Evolutionary conservation across 2,888 invertebrate genomes (phyloP), one percentile per base, ranked within the genome.

Genomic region (Eumerus sabulonum): DNA sequence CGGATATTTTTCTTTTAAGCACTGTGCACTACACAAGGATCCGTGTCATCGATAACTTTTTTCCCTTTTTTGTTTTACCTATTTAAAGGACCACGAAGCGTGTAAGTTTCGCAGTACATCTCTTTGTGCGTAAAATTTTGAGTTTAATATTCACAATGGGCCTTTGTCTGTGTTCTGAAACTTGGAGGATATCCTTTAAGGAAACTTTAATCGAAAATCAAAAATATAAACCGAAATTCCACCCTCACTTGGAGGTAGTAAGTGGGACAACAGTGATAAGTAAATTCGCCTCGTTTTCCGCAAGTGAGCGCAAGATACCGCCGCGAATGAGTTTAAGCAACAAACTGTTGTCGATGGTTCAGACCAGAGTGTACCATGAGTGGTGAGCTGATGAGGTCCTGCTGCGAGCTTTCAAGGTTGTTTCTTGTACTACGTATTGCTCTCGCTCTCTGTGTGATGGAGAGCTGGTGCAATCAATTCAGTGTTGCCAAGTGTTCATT

Each of bases 281-380:
- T 17, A n/a, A 45, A 19, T 19, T 57, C 11, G 60, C 9, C 54
- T 54, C 12, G 16, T 27, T 62, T 35, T 66, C 47, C 18, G 9
- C 18, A 45, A 18, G 14, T 63, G 72, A 27, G 48, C 60, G 19
- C 13, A 83, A 79, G 82, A 85, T 83, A 85, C 88, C 86, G 85
- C 83, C 83, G 74, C 82, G 84, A 82, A 82, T 82, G 83, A 87
- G 84, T 83, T 84, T 84, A 84, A 86, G 86, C 87, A 88, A 88
- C 88, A 88, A 88, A 88, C 88, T 88, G 87, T 87, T 88, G 87
- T 86, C 85, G 85, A 81, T 70, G 82, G 82, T 79, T 76, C 42
- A 62, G 70, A 64, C 64, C 54, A 64, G 27, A 27, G 7, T 7
- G 56, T 40, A 60, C 60, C 53, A 13, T 48, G 50, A 71, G 38